Conservation (phyloP, 2,113 vertebrate species). For the Albula goreensis region DNA sequence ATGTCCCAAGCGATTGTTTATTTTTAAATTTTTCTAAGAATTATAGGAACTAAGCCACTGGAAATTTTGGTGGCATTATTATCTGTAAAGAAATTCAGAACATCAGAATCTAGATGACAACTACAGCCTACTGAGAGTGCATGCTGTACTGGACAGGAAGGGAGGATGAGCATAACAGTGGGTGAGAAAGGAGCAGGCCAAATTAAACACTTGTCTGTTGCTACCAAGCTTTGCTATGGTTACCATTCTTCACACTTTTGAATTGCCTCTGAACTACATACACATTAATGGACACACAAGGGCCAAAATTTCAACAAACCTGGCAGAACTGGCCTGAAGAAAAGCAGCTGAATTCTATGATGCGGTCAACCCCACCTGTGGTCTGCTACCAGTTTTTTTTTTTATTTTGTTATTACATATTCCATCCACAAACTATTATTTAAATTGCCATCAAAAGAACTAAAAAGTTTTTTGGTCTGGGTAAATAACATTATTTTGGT, state of each 20-base stretch:
- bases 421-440: too few species aligned
- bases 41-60: too few species aligned
- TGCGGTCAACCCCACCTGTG: too few species aligned
- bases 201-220: conserved; percentile 32
- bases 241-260: conserved; percentile 26
- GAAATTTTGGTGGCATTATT: neutral
- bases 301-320: neutral
- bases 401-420: too few species aligned
- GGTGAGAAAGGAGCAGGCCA: conserved; percentile 31
- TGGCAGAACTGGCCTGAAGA: neutral
- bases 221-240: conserved; percentile 32
- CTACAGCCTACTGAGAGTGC: neutral
- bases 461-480: neutral
- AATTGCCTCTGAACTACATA: conserved; percentile 16
- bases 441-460: neutral
- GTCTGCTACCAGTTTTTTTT: too few species aligned
- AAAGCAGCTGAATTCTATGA: neutral
- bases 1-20: neutral
- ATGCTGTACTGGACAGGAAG: conserved; percentile 10
- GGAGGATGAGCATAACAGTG: conserved; percentile 35
- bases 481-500: neutral
- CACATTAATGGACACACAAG: conserved; percentile 15
- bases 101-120: neutral
- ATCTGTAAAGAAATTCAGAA: neutral
- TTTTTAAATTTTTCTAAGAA: neutral